Base-by-base conservation (phyloP, 2,113 vertebrate species). In the Nothoprocta pentlandii region DNA sequence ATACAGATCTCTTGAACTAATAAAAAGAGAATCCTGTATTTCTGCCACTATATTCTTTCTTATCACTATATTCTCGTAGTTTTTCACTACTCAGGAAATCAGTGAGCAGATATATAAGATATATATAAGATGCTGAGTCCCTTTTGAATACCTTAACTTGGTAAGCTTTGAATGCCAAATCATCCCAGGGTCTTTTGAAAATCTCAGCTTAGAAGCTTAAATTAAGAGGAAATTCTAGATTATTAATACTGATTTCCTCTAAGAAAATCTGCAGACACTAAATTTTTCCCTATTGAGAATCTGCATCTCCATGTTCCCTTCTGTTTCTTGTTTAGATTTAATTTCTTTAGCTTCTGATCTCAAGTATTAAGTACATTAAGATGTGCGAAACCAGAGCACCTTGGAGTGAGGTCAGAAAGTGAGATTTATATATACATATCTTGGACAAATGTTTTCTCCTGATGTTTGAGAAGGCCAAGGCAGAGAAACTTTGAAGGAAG, bases 311-410 rank as follows among this genome's bases (percentile, higher is more conserved):
- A 58, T 34, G 3, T 0, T 80, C 6, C 16, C 41, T 75, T 75
- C 17, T 1, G 4, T 30, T 14, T 17, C 2, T 74, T 74, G 5
- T 9, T 61, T 0, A 0, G 23, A 21, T 61, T 2, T 54, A 42
- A 9, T 2, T 7, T 58, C 26, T 71, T 81, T 49, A 8, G 1
- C 28, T 67, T 80, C 16, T 62, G 8, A 70, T 83, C 13, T 90
- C 14, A 13, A 54, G 2, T n/a, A 51, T 41, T 59, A 34, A 5
- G 4, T 46, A 44, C 10, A 26, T 34, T 4, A 41, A 25, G 44
- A 17, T 15, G 10, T 53, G 30, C 11, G 64, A 84, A 93, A 83
- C 73, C 3, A 47, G 2, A 8, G 16, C 23, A 12, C 10, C 75
- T 71, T 59, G 13, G 5, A 79, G 12, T 44, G 16, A 54, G 42